Evolutionary conservation across 2,888 invertebrate genomes (phyloP), one percentile per base, ranked within the genome.

Genomic region (Ophion ellenae): DNA sequence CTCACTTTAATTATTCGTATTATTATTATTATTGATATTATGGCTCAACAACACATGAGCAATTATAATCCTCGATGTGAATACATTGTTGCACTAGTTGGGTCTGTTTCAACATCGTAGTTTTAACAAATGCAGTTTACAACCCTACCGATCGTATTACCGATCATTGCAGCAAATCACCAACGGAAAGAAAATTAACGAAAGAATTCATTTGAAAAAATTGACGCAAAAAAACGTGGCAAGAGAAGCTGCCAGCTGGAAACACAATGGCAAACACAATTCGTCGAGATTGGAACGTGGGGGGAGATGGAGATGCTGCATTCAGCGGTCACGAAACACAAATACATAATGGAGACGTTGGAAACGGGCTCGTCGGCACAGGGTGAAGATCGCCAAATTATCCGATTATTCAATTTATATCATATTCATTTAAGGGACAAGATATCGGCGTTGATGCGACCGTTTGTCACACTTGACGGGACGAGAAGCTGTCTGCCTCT

Each of bases 341-440:
- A 64, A 40, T 75, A 53, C 57, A 69, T 70, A 77, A 85, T 81
- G 80, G 83, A 86, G 86, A 86, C 81, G 63, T 83, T 36, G 76
- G 14, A 47, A 73, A 45, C 61, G 70, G 63, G 64, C 63, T 79
- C 75, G 78, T 81, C 3, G 47, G 14, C 78, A 75, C 77, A 77
- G 70, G 76, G 59, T 70, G 74, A 81, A 74, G 77, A 86, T 83
- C 78, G 36, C 77, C 83, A 83, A 86, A 86, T 86, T 83, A 83
- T 81, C 78, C 81, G 86, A 69, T 86, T 81, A 86, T 86, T 86
- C 86, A 86, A 83, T 86, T 86, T 81, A 83, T 70, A 81, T 81
- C 28, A 86, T 69, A 77, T 83, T 83, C 83, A 73, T 81, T 81
- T 64, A 69, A 61, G 79, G 24, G 69, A 78, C 80, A 73, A 75